phyloP scores from a whole-genome alignment of 1,140 invertebrate species.

The Anadara kagoshimensis region DNA sequence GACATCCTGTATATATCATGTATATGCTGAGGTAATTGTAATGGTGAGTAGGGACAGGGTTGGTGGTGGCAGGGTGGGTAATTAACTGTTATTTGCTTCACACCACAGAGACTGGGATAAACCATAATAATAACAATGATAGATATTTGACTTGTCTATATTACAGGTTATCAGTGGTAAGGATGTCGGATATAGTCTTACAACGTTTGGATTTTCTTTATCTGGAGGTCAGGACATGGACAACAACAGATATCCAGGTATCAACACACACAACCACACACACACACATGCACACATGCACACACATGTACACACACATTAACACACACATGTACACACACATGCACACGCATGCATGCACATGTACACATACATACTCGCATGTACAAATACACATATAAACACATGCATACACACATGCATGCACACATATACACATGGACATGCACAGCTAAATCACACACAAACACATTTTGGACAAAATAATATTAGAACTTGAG shows the following conservation, averaged over 20 bases:
- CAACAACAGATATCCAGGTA: constrained; percentile 67
- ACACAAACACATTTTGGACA: background rate
- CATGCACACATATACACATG: background rate
- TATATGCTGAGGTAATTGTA: too few species aligned
- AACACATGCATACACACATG: background rate
- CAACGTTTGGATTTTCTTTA: constrained; percentile 68
- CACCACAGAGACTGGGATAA: too few species aligned
- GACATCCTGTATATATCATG: too few species aligned
- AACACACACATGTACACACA: background rate
- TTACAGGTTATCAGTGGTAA: constrained; percentile 1
- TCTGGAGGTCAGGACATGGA: constrained; percentile 71
- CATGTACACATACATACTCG: background rate
- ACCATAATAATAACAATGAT: too few species aligned
- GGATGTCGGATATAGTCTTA: constrained; percentile 40
- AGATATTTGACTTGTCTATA: too few species aligned
- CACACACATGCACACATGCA: background rate
- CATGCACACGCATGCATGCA: background rate
- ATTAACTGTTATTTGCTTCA: too few species aligned
- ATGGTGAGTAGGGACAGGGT: too few species aligned
- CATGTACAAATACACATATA: background rate
- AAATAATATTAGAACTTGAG: too few species aligned
- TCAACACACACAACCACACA: background rate
- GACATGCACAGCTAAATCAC: too few species aligned
- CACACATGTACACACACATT: background rate
- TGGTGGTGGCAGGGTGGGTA: too few species aligned